Evolutionary conservation across 2,113 vertebrate species (phyloP), one percentile per base, ranked within the genome.

Genomic region (Hippocampus comes): DNA sequence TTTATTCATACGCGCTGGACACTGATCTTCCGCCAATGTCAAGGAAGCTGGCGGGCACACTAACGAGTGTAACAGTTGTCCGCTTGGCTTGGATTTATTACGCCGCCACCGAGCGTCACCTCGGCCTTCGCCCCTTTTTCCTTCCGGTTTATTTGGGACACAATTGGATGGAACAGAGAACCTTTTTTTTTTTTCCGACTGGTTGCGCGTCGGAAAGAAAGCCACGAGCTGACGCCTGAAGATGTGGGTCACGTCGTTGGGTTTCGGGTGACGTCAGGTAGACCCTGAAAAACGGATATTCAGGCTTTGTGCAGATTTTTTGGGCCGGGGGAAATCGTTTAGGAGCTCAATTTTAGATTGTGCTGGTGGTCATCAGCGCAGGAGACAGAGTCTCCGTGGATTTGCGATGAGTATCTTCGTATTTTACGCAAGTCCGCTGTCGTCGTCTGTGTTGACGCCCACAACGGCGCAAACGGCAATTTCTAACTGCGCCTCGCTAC

Each of bases 111-210:
- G 53, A 73, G 69, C 68, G 34, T 23, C 68, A 7, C 3, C 1
- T 3, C 25, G 23, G 15, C 49, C 59, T 61, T 70, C 20, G 59
- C 34, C 5, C n/a, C n/a, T 23, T 74, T 67, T 63, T 6, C 5
- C 34, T 61, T 17, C 23, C 51, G 25, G 20, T 48, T 53, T n/a
- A 68, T 68, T 74, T 46, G 23, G 60, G 67, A 8, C 38, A 57
- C 11, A 17, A 76, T 70, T 71, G 75, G 68, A 72, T 59, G 69
- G 42, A 76, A 75, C 41, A 2, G 12, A 34, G 56, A 17, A 14
- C 56, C 34, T 38, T 6, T 14, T 27, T 59, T 30, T 75, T 7
- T 49, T 48, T 4, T 12, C 57, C 53, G 68, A 59, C 48, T 76
- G 34, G 34, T 59, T 53, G 64, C 69, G 60, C 77, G 74, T 68